phyloP scores from a whole-genome alignment of 2,888 invertebrate species.

The Galerucella nymphaeae region DNA sequence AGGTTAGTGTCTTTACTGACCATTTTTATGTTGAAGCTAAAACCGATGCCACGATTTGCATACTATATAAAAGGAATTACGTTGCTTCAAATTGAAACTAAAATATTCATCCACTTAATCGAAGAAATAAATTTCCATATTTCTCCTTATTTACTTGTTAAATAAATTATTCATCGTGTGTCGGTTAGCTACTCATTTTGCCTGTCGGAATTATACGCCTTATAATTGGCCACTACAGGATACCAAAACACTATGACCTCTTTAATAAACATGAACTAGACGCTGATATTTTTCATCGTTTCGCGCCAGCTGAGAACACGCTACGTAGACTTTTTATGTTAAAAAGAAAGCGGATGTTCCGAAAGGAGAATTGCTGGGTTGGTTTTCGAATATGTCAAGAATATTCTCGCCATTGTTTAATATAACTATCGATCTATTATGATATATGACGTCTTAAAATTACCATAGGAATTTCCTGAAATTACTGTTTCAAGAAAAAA shows the following conservation, averaged over 20 bases:
- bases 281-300: constrained; percentile 21
- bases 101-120: constrained; percentile 28
- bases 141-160: constrained; percentile 23
- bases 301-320: constrained; percentile 3
- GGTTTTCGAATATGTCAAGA: neutral
- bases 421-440: neutral
- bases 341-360: neutral
- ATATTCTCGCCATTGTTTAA: neutral
- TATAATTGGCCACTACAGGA: constrained; percentile 26
- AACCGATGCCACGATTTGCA: too few species aligned
- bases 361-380: neutral
- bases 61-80: neutral
- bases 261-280: constrained; percentile 30
- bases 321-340: neutral
- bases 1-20: too few species aligned
- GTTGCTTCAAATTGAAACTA: neutral
- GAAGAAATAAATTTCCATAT: constrained; percentile 25
- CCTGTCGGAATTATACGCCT: constrained; percentile 12
- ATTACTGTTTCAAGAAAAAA: too few species aligned
- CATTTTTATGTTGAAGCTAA: too few species aligned
- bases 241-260: constrained; percentile 14
- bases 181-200: constrained; percentile 18
- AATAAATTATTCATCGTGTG: constrained; percentile 28
- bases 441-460: neutral
- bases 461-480: too few species aligned